Evolutionary conservation across 2,113 vertebrate genomes (phyloP), one percentile per base, ranked within the genome.

Genomic region (Zingel zingel): DNA sequence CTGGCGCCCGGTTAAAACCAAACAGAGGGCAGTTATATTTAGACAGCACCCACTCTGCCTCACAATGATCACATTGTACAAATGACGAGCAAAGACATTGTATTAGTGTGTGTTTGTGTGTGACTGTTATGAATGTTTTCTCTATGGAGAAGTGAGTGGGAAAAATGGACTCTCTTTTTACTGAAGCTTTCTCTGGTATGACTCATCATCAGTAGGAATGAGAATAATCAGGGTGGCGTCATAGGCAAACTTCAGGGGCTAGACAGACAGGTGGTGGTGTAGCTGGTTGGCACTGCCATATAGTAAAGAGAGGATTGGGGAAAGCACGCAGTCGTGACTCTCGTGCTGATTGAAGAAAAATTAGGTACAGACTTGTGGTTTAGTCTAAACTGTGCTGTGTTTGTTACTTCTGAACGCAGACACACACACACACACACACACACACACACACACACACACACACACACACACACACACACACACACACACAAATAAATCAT

Each of bases 121-220:
- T 15, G 62, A 58, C 67, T 68, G 65, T 77, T 72, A 70, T 74
- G 78, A 27, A 30, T 68, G 83, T 77, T 83, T 79, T 74, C 81
- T 79, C 85, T 23, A 5, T 25, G 74, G 85, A 86, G 51, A 45
- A 70, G 54, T 25, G 74, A 85, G 73, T 76, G 81, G 66, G 74
- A 18, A 81, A 85, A 80, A 69, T 63, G 33, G 69, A 50, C 27
- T 23, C 6, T 82, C 72, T 74, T 84, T 76, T 45, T 8, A 73
- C 75, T 62, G 70, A 77, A 65, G 39, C 51, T 80, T 56, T 81
- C 76, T 85, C 53, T 76, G 36, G 56, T 76, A 65, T 82, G 84
- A 91, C 77, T 91, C 86, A 85, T 85, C 59, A 78, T 36, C 77
- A 83, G 19, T 56, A 77, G 71, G 54, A 78, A 90, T 19, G 83